phyloP scores from a whole-genome alignment of 2,113 vertebrate species.

The Prunella fulvescens region DNA sequence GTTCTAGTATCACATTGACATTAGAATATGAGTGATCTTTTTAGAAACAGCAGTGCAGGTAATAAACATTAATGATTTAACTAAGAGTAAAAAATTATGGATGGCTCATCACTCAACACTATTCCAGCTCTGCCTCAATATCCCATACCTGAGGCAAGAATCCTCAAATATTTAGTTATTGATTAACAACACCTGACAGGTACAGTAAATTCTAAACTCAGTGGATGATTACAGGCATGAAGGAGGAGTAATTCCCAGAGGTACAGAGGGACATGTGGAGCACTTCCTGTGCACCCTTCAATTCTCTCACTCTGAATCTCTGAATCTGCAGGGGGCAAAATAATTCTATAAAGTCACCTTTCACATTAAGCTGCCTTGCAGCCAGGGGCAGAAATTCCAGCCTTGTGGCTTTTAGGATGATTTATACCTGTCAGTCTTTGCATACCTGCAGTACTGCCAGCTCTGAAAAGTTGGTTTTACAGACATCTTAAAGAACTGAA shows the following conservation, averaged over 20 bases:
- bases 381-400: neutral
- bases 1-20: neutral
- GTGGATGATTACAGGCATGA: neutral
- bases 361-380: neutral
- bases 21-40: neutral
- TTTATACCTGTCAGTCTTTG: neutral
- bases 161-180: neutral
- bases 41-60: neutral
- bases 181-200: neutral
- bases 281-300: neutral
- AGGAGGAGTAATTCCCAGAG: neutral
- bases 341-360: neutral
- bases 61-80: neutral
- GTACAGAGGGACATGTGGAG: accelerated
- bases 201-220: neutral
- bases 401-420: neutral
- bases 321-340: neutral
- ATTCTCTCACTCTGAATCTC: neutral
- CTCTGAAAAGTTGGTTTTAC: neutral
- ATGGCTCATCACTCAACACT: neutral
- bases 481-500: neutral
- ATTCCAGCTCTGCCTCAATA: neutral
- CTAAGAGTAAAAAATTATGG: neutral
- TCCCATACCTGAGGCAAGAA: neutral
- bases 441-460: neutral